Base-by-base conservation (phyloP, 2,797 vertebrate genomes). In the Anguilla marmorata region DNA sequence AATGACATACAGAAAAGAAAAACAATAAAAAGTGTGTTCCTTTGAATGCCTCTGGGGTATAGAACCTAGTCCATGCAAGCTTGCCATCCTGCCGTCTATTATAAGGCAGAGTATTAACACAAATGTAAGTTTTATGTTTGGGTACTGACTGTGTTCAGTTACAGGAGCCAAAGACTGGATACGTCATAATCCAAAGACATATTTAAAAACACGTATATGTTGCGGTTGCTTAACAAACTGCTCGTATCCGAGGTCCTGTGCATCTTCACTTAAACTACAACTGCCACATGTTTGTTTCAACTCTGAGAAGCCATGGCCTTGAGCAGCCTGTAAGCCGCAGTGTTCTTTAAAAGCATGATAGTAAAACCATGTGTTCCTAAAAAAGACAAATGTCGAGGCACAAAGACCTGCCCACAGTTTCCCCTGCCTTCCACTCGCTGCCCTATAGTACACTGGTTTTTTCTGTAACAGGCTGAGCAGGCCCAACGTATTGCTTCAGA, bases 191-290 rank as follows among this genome's bases (percentile, higher is more conserved):
- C 27, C 2, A 33, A 33, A 33, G 8, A 3, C 7, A 69, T 37
- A 33, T 37, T 16, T 1, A 30, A 74, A 74, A 74, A 74, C 33
- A 27, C 11, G 9, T 12, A 52, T 52, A 52, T 52, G 52, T 33
- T 74, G 33, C 33, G 9, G 69, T 30, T 74, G 24, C 63, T 69
- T 24, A 74, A 14, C 11, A 3, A 37, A 3, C 12, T 14, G 30
- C 69, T 74, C 33, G 11, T 74, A n/a, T 24, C 83, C 21, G 0
- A 74, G 14, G 9, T 41, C 24, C 21, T 58, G 33, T 41, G 9
- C 27, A 56, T 83, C 56, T 56, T n/a, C 41, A 30, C 45, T 87
- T 87, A 48, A 74, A 86, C 30, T 50, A 41, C 24, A 24, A 82
- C 11, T 24, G 14, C 33, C 76, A 80, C 72, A 41, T n/a, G 52